Conservation (phyloP, 1,140 invertebrate genomes). For the Mizuhopecten yessoensis region DNA sequence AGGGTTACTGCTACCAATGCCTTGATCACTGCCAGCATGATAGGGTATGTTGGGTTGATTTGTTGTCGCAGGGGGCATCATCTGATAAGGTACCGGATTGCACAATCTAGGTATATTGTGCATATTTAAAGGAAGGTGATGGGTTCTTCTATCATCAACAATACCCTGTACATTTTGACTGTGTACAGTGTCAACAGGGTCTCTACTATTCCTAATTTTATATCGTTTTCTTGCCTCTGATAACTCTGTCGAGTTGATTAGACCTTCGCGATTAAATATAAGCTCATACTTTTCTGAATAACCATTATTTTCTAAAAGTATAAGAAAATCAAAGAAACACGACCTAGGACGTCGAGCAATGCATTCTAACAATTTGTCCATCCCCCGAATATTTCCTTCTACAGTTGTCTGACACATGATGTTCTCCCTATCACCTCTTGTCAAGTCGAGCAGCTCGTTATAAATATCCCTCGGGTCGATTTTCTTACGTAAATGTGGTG, state of each 20-base stretch:
- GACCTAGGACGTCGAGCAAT: neutral
- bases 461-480: neutral
- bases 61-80: no score
- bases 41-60: no score
- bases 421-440: neutral
- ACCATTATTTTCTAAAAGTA: neutral
- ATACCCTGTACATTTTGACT: no score
- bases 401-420: neutral
- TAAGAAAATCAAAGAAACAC: conserved; percentile 11
- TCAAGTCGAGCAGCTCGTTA: neutral
- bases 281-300: neutral
- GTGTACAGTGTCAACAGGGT: no score
- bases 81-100: no score
- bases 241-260: neutral
- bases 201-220: neutral
- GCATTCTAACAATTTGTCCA: conserved; percentile 14
- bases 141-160: no score
- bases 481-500: neutral
- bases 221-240: neutral
- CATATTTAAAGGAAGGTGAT: no score
- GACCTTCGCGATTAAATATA: neutral
- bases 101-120: no score
- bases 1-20: no score
- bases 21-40: no score
- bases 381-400: neutral